Evolutionary conservation across 2,113 vertebrate species (phyloP).

Genomic region (Saccopteryx leptura): DNA sequence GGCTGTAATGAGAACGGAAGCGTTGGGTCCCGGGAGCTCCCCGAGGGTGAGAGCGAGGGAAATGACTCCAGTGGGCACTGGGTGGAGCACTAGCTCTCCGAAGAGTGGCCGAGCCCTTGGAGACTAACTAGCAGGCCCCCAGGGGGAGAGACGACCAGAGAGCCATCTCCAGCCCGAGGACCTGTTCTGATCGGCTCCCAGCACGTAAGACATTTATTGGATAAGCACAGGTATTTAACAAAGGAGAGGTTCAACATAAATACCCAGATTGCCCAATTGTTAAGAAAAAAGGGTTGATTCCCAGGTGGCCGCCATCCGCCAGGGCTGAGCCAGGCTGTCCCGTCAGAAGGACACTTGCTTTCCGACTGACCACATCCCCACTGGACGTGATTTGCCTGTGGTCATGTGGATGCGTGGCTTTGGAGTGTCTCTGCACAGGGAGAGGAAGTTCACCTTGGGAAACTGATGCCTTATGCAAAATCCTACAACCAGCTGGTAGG

Average conservation of each 20-base stretch:
- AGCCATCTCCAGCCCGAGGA: background rate
- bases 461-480: background rate
- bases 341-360: too few relatives aligned
- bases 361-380: background rate
- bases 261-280: background rate
- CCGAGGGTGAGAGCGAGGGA: background rate
- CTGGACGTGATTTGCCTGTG: fast-evolving
- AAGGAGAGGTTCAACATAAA: fast-evolving
- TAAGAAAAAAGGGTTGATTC: too few relatives aligned
- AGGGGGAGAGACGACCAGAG: background rate
- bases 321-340: too few relatives aligned
- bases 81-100: background rate
- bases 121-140: fast-evolving
- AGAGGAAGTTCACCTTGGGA: background rate
- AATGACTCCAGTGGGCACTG: background rate
- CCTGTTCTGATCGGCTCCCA: background rate
- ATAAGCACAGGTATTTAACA: background rate
- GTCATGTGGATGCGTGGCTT: background rate
- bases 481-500: background rate
- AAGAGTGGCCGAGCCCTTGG: background rate
- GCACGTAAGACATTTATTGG: background rate
- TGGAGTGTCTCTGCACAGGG: background rate
- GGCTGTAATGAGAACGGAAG: background rate
- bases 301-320: background rate
- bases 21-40: background rate